Evolutionary conservation across 1,140 invertebrate genomes (phyloP), one percentile per base, ranked within the genome.

Genomic region (Microplitis mediator): DNA sequence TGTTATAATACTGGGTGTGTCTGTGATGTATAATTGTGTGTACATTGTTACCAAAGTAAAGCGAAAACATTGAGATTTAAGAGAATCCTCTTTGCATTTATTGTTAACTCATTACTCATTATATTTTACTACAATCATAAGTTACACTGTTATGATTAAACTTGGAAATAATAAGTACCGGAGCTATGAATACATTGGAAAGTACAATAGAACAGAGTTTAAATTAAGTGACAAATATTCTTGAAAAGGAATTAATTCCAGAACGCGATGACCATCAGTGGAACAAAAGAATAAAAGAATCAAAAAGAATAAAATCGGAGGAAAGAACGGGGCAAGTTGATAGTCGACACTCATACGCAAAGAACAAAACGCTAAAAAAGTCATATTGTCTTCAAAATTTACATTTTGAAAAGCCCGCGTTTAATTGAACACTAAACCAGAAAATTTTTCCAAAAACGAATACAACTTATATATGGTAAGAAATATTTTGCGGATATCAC

Each of bases 311-410:
- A 65, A 39, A 72, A 62, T 45, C 14, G 11, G 16, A 35, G 4
- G 54, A 50, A 31, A 36, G 52, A 52, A 45, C 45, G 23, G 23
- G 11, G 8, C 13, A 51, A n/a, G 34, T n/a, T n/a, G 31, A n/a
- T 13, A 45, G 50, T 54, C 65, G 65, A 56, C 68, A 64, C 69
- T 77, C 76, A 69, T 79, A 79, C 76, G 76, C 74, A 80, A 80
- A 81, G 75, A 78, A 75, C 77, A 72, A 76, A 77, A 76, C 75
- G 76, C 69, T 76, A 23, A 23, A 2, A 23, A 23, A 23, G 23
- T 23, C 23, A 23, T 23, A 23, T 2, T 23, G 23, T 23, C 23
- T 23, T 23, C 23, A 23, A 23, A 23, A 23, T 23, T 23, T 2
- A 23, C 2, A 23, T 23, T 23, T 23, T 23, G 2, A 23, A 2